A percentile compares a stretch with the other conserved stretches of the same genome.
These are phyloP conservation scores for Heterocephalus glaber DNA, from an alignment of 2,113 vertebrate genomes.

Conservation along the genomic window DNA sequence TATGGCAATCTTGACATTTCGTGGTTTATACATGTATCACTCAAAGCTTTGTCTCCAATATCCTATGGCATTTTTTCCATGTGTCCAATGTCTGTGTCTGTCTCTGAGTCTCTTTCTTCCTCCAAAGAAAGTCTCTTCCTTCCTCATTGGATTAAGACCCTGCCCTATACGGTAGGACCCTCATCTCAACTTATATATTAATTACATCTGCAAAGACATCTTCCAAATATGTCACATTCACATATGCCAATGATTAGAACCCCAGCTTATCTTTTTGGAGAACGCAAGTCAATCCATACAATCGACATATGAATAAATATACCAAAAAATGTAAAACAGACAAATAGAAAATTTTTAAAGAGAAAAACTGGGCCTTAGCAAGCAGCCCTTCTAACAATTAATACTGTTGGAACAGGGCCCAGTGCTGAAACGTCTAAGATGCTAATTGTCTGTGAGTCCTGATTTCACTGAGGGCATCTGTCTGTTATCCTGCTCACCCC, in stretches of 20 bases:
- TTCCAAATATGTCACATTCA: neutral
- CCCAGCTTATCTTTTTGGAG: neutral
- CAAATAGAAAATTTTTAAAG: neutral
- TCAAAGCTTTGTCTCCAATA: neutral
- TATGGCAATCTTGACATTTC: neutral
- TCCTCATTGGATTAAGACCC: neutral
- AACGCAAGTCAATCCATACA: neutral
- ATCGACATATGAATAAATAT: neutral
- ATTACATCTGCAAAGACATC: neutral
- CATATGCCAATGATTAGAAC: neutral
- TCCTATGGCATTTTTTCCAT: accelerated
- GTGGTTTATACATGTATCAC: too few species aligned
- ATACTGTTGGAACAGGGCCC: accelerated
- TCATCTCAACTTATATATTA: neutral
- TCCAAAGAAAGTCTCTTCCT: neutral
- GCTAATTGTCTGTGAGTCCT: neutral
- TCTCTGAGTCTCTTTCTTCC: neutral
- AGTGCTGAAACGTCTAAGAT: too few species aligned
- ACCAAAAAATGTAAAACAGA: neutral
- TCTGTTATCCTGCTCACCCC: neutral
- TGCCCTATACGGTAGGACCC: neutral
- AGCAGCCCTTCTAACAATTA: neutral
- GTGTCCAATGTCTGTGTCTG: neutral
- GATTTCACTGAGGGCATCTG: neutral
- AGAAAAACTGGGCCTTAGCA: neutral